Evolutionary conservation across 2,797 vertebrate species (phyloP), one percentile per base, ranked within the genome.

Genomic region (Rhinella marina): DNA sequence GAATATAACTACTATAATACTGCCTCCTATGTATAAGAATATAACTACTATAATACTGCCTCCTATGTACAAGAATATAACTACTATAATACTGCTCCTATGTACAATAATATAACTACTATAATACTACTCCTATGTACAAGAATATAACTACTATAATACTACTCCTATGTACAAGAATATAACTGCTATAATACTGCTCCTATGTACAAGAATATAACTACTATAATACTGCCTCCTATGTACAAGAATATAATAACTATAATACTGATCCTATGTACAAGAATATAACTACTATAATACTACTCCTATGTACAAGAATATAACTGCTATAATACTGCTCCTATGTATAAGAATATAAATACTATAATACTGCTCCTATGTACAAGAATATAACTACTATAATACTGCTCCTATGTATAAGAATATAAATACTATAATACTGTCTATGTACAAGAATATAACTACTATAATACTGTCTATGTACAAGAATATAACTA

Each of bases 261-360:
- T 64, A 64, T 64, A 64, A 68, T 68, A 68, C 25, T 68, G 25
- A 25, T 27, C 64, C 64, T 68, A 68, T 68, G 7, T 68, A 68
- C 64, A 68, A 68, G 64, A 68, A 68, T 68, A 68, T 68, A 68
- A 68, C 64, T 68, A 68, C 64, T 68, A 68, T 68, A 68, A 68
- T 68, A 29, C 64, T 68, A 25, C 64, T 6, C 12, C 64, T 27
- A 68, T 68, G 12, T 68, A 68, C 64, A 68, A 68, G 5, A 68
- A 27, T 68, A 68, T 68, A 68, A 68, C 64, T 68, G 29, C 64
- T 29, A 68, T 68, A 68, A 68, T 68, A 68, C 64, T 68, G 25
- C 64, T 4, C 64, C 25, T 68, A 68, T 68, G 13, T 68, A 68
- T 25, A 68, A 29, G 64, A 68, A 68, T 68, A 68, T 68, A 68